Base-by-base conservation (phyloP, 2,113 vertebrate genomes). In the Motacilla tschutschensis region DNA sequence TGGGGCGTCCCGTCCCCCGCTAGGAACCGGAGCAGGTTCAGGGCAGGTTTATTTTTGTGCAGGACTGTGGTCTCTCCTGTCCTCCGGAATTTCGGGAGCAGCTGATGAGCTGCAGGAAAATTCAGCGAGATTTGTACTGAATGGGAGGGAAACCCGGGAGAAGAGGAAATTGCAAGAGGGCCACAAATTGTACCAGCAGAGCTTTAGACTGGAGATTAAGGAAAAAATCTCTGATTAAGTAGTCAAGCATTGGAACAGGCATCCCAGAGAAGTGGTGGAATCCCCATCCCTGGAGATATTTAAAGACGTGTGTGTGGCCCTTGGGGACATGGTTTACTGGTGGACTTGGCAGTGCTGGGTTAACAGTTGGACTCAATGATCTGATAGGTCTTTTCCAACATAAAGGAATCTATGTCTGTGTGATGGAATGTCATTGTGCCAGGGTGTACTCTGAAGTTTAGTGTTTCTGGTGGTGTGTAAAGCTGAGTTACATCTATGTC, bases 111-210 rank as follows among this genome's bases (percentile, higher is more conserved):
- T 58, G 70, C 17, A 48, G 40, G n/a, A 41, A 64, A 78, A 58
- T 20, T 29, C 46, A 26, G 18, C 1, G 4, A 40, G 14, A 15
- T 2, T 2, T 1, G n/a, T 25, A 4, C 20, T 7, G 6, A 7
- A 5, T 8, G 29, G 47, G 21, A 31, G 16, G 43, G 29, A 62
- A 62, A 9, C 4, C 12, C 5, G 28, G 38, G 12, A n/a, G n/a
- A 20, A 33, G 19, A 79, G 22, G 22, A 40, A 38, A 28, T 3
- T 48, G 44, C n/a, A 50, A 28, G 19, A 35, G 31, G 18, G 24
- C 4, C 1, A 3, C 4, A 33, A 8, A 10, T 33, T 58, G 28
- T 58, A 16, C 13, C 44, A 25, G n/a, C 0, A 1, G 18, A 44
- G 19, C 13, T 50, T 64, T 57, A 57, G 22, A 44, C 21, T 29